Percentiles rank a stretch among this genome's conserved stretches.
phyloP scores from a whole-genome alignment of 2,113 vertebrate species.

The Calidris pygmaea region DNA sequence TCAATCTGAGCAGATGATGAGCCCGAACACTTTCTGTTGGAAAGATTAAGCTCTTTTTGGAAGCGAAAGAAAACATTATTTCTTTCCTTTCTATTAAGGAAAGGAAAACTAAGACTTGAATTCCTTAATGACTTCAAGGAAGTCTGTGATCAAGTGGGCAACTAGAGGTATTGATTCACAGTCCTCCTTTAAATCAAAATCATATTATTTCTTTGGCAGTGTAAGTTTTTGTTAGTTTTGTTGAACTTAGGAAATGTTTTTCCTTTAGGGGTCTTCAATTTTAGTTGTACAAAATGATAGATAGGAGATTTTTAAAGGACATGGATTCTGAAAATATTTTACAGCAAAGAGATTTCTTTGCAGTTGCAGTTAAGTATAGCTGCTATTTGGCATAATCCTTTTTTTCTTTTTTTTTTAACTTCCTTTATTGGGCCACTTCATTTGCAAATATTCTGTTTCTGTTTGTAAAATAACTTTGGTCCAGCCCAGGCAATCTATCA shows the following conservation, averaged over 20 bases:
- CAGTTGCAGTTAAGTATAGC: background rate
- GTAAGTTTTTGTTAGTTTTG: background rate
- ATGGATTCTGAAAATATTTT: background rate
- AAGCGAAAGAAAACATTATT: background rate
- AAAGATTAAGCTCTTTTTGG: background rate
- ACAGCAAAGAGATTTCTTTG: background rate
- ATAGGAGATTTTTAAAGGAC: background rate
- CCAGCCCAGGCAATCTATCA: slow-evolving; percentile 62
- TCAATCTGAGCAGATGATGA: background rate
- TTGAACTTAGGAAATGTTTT: background rate
- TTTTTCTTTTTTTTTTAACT: background rate
- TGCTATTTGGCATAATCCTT: background rate
- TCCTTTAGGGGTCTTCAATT: background rate
- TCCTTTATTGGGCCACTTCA: background rate
- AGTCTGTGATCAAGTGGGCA: background rate
- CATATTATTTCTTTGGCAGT: background rate
- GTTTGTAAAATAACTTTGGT: slow-evolving; percentile 65
- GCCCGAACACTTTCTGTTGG: background rate
- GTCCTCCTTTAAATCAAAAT: background rate
- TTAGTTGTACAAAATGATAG: background rate
- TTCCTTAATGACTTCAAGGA: background rate
- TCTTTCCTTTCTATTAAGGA: background rate
- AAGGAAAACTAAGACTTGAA: background rate
- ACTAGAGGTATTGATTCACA: background rate
- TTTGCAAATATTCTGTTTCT: slow-evolving; percentile 63